Base-by-base conservation (phyloP, 2,797 vertebrate species). In the Loris lydekkerianus region DNA sequence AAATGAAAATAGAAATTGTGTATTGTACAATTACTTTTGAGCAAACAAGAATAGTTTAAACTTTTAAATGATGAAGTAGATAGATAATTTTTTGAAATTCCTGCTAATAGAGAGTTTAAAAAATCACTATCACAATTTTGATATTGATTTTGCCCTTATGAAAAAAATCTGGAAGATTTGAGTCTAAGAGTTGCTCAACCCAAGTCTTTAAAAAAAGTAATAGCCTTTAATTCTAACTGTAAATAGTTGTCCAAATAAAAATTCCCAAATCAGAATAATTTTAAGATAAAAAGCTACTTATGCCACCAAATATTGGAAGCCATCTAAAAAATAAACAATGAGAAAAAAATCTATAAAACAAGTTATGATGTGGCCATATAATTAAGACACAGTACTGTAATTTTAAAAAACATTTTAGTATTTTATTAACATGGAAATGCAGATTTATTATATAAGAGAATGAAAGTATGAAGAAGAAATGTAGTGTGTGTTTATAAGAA, bases 371-470 rank as follows among this genome's bases (percentile, higher is more conserved):
- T 53, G 9, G 1, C 23, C 27, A 89, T 75, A 43, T 37, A 91
- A 69, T 92, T 92, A 92, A 82, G 23, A 81, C 0, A 77, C 11
- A 49, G 46, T 49, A 49, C 10, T 49, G 15, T 21, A 78, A 58
- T 93, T 10, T 93, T 77, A 96, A 91, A 92, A n/a, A 69, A 2
- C 43, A 95, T 82, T 85, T 94, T 56, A 89, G 27, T 67, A 88
- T 86, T 93, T 91, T 61, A 87, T 78, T 94, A 76, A 14, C 53
- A 75, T 70, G 4, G 20, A 83, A 91, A 70, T 86, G 8, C 1
- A 81, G 7, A 69, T 67, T 72, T 89, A 7, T 72, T 76, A 23
- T 14, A 7, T 84, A 89, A 95, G 7, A 27, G 89, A 86, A 87
- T 29, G 91, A 96, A 94, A 93, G 76, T 77, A 46, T 80, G 4